Evolutionary conservation across 2,113 vertebrate species (phyloP).

Genomic region (Myodes glareolus): DNA sequence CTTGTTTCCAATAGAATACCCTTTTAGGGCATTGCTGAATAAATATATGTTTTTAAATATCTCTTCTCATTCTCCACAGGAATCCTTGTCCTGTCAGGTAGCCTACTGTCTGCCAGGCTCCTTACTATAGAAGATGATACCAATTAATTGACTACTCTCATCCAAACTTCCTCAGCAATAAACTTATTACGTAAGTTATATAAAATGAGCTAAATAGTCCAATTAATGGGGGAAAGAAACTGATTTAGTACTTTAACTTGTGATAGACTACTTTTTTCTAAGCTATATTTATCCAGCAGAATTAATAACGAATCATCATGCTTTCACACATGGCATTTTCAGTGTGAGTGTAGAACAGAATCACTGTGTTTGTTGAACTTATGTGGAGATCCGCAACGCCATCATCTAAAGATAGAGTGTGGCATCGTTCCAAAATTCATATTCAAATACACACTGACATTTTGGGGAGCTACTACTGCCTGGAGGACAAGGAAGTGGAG

Average conservation of each 20-base stretch:
- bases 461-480: slow-evolving; percentile 4
- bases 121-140: slow-evolving; percentile 44
- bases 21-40: slow-evolving; percentile 61
- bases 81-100: slow-evolving; percentile 49
- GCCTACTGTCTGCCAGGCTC: slow-evolving; percentile 1
- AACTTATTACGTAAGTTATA: slow-evolving; percentile 17
- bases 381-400: background rate
- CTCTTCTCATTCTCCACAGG: slow-evolving; percentile 28
- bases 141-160: slow-evolving; percentile 59
- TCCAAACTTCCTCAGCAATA: background rate
- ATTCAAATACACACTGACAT: slow-evolving; percentile 48
- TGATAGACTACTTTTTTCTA: slow-evolving; percentile 23
- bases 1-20: slow-evolving; percentile 51
- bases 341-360: background rate
- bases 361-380: slow-evolving; percentile 29
- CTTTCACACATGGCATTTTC: background rate
- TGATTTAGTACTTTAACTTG: background rate
- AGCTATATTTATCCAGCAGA: slow-evolving; percentile 56
- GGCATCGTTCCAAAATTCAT: slow-evolving; percentile 55
- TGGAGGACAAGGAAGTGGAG: background rate
- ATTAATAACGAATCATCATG: slow-evolving; percentile 20
- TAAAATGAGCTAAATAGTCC: background rate
- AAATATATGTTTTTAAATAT: slow-evolving; percentile 61
- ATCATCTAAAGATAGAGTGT: slow-evolving; percentile 68
- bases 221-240: background rate